These are phyloP conservation scores for Patella vulgata DNA, from an alignment of 1,140 invertebrate genomes.

Conservation along the genomic window DNA sequence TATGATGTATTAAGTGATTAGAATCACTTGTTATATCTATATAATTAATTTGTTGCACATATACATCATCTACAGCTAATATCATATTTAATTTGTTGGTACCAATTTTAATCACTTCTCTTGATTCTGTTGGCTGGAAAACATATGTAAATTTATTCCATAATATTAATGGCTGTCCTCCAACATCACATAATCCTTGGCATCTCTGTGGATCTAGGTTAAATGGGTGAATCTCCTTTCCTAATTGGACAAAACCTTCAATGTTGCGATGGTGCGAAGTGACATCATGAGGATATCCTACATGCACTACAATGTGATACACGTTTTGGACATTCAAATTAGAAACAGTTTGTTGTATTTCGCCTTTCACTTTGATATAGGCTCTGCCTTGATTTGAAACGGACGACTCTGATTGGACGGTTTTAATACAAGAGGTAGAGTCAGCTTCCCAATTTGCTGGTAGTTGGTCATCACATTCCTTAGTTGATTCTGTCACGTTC, in stretches of 20 bases:
- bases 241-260: slow-evolving; percentile 14
- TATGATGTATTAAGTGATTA: slow-evolving; percentile 11
- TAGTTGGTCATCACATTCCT: background rate
- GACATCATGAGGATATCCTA: slow-evolving; percentile 13
- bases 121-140: slow-evolving; percentile 15
- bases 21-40: slow-evolving; percentile 5
- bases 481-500: background rate
- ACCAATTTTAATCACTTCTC: too few species aligned
- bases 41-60: slow-evolving; percentile 14
- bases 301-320: slow-evolving; percentile 19
- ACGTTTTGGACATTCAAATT: background rate
- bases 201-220: slow-evolving; percentile 16
- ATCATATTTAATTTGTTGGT: too few species aligned
- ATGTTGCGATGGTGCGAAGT: slow-evolving; percentile 11
- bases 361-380: slow-evolving; percentile 9
- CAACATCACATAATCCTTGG: slow-evolving; percentile 12
- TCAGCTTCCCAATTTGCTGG: slow-evolving; percentile 8
- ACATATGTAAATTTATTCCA: slow-evolving; percentile 43
- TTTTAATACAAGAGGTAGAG: slow-evolving; percentile 2
- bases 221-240: slow-evolving; percentile 12
- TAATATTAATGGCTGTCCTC: slow-evolving; percentile 7
- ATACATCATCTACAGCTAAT: slow-evolving; percentile 26
- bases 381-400: slow-evolving; percentile 4
- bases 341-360: slow-evolving; percentile 5
- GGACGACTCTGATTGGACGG: background rate